Evolutionary conservation across 1,140 invertebrate species (phyloP).

Genomic region (Zaprionus africanus): DNA sequence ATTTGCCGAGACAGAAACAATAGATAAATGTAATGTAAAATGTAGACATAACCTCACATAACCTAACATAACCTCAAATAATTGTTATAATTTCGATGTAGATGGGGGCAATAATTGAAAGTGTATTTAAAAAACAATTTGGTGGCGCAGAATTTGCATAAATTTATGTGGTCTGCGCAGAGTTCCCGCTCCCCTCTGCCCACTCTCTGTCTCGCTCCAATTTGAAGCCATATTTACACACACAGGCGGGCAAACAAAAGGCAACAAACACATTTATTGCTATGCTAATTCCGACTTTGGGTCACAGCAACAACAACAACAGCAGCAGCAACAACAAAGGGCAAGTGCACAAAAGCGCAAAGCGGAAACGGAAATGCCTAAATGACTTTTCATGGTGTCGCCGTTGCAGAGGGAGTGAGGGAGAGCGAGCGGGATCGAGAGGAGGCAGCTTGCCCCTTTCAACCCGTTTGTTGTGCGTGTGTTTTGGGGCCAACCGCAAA

Average conservation of each 20-base stretch:
- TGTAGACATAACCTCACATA: neutral
- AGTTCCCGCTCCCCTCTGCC: neutral
- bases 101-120: conserved; percentile 66
- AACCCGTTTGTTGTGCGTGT: conserved; percentile 14
- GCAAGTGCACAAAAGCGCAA: conserved; percentile 74
- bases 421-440: neutral
- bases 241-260: conserved; percentile 50
- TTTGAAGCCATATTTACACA: conserved; percentile 41
- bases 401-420: conserved; percentile 12
- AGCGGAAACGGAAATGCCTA: conserved; percentile 80
- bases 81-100: conserved; percentile 52
- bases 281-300: conserved; percentile 72
- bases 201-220: neutral
- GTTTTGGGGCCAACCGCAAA: conserved; percentile 60
- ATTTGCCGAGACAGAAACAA: conserved; percentile 5
- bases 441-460: neutral
- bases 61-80: conserved; percentile 14
- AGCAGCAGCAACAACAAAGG: conserved; percentile 34
- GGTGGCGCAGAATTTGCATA: conserved; percentile 70
- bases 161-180: conserved; percentile 62
- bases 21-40: neutral
- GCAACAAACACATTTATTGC: conserved; percentile 64
- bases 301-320: conserved; percentile 40
- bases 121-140: conserved; percentile 82
- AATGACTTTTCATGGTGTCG: conserved; percentile 75